Evolutionary conservation across 2,113 vertebrate species (phyloP), one percentile per base, ranked within the genome.

Genomic region (Melanerpes formicivorus): DNA sequence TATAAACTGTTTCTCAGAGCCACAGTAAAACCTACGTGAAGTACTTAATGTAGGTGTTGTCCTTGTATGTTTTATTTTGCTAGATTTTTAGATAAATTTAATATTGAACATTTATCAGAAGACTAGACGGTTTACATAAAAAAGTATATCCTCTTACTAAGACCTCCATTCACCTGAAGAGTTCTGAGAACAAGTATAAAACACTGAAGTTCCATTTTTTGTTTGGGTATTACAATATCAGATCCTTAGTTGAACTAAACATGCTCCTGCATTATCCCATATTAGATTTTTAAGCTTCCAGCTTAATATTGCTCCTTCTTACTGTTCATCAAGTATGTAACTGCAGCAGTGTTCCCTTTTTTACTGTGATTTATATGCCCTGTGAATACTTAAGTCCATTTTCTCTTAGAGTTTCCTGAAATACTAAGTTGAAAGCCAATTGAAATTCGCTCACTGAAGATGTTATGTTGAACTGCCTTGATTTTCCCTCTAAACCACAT

Each of bases 81-180:
- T 87, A 89, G 60, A 87, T 89, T 91, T 91, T 94, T 89, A 96
- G 89, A 59, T 92, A 92, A 92, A 44, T 85, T 96, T 91, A 90
- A 90, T 92, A 93, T 78, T 93, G 88, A 91, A 69, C 75, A 83
- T 88, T 93, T 93, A 86, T 91, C 87, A 88, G 82, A 89, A 82
- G 48, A 80, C 84, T 90, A 19, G 78, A 62, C 26, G n/a, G 76
- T 83, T 87, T 91, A 80, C 73, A 83, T 89, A 14, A 87, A 76
- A 95, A 44, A 85, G 37, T 94, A 22, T 84, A 87, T 93, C 85
- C 82, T 95, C 82, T 94, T 83, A 64, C 87, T 90, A 81, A 91
- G 78, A 90, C 85, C 56, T 92, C 34, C 18, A 60, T 93, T 95
- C 90, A 91, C 40, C 32, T 80, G 87, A 90, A 78, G 82, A 78